A percentile compares a stretch with the other conserved stretches of the same genome.
These are phyloP conservation scores for Pomacea canaliculata DNA, from an alignment of 2,888 invertebrate species.

Conservation along the genomic window DNA sequence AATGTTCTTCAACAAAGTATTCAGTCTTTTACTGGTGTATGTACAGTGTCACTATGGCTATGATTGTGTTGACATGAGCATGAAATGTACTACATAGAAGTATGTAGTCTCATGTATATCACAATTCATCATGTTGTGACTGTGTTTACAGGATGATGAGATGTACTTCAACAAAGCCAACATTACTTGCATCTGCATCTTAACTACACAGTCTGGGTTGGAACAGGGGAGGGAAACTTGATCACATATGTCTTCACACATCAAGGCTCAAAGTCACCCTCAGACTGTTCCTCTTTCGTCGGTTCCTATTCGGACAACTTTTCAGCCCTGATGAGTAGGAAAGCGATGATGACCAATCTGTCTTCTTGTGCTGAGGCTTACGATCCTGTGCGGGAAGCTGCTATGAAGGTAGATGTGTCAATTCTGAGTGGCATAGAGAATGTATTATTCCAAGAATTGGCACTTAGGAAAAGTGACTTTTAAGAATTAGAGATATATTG, in stretches of 20 bases:
- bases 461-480: no score
- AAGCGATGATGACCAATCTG: neutral
- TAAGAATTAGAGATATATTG: no score
- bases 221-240: conserved; percentile 72
- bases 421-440: neutral
- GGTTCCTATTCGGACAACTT: conserved; percentile 36
- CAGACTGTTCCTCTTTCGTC: conserved; percentile 45
- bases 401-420: conserved; percentile 9
- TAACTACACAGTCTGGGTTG: conserved; percentile 71
- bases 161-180: conserved; percentile 65
- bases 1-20: no score
- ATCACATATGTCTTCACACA: conserved; percentile 61
- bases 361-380: conserved; percentile 1
- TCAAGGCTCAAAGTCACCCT: conserved; percentile 46
- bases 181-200: conserved; percentile 70
- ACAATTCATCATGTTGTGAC: neutral
- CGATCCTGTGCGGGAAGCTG: conserved; percentile 20
- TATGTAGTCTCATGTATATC: no score
- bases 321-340: conserved; percentile 6
- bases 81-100: no score
- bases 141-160: conserved; percentile 64
- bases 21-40: no score
- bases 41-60: no score
- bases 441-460: neutral
- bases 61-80: no score